A percentile compares a stretch with the other conserved stretches of the same genome.
Evolutionary conservation across 2,113 vertebrate species (phyloP).

Genomic region (Narcine bancroftii): DNA sequence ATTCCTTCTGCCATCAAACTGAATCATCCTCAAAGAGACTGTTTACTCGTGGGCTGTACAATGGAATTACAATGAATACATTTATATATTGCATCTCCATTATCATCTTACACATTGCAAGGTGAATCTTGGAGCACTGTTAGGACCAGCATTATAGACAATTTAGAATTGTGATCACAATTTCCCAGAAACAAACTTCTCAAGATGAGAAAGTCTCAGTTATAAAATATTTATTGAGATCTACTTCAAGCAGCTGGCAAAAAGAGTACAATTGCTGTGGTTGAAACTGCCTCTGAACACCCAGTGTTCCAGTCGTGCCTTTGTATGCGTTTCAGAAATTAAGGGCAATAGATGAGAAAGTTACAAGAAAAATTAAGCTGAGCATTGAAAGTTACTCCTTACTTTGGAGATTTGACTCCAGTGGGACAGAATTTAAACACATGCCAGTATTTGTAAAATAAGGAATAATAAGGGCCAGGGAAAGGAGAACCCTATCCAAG

Average conservation of each 20-base stretch:
- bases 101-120: not conserved
- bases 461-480: too few species aligned
- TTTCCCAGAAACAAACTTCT: not conserved
- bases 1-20: not conserved
- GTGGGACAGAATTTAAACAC: not conserved
- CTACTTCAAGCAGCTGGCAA: not conserved
- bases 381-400: not conserved
- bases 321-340: not conserved
- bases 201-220: not conserved
- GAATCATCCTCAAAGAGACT: not conserved
- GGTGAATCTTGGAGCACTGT: not conserved
- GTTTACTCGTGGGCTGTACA: not conserved
- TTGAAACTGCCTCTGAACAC: not conserved
- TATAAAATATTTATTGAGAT: not conserved
- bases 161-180: not conserved
- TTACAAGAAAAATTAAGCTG: not conserved
- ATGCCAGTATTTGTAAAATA: not conserved
- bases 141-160: not conserved
- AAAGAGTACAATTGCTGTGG: not conserved
- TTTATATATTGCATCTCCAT: not conserved
- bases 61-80: not conserved
- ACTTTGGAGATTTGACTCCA: not conserved
- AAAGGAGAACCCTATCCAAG: too few species aligned
- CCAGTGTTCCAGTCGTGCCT: not conserved
- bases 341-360: not conserved